Evolutionary conservation across 2,113 vertebrate species (phyloP).

Genomic region (Gracilinanus agilis): DNA sequence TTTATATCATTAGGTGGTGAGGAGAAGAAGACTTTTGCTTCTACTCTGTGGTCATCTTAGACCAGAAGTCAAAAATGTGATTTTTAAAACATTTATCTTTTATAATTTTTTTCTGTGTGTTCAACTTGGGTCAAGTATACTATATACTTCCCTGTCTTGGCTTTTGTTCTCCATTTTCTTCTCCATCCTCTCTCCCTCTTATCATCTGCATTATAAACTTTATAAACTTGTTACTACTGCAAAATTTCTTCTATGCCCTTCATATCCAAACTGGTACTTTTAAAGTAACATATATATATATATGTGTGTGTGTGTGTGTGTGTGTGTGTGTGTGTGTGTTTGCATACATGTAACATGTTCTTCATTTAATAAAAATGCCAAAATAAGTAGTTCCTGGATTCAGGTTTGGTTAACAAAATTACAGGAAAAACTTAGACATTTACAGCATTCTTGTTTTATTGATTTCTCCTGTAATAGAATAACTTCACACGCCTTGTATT

Average conservation of each 20-base stretch:
- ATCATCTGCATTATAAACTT: not conserved
- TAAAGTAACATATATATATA: not conserved
- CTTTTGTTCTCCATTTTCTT: not conserved
- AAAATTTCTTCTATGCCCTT: not conserved
- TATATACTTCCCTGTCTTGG: not conserved
- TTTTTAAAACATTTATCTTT: too few species aligned
- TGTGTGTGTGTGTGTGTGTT: too few species aligned
- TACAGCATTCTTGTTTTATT: conserved; percentile 21
- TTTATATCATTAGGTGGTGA: too few species aligned
- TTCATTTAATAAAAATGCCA: conserved; percentile 6
- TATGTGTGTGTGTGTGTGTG: too few species aligned
- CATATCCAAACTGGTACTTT: not conserved
- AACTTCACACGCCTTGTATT: not conserved
- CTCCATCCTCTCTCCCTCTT: not conserved
- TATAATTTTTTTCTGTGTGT: not conserved
- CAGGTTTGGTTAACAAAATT: conserved; percentile 2
- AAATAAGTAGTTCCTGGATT: not conserved
- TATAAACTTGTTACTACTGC: not conserved
- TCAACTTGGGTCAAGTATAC: not conserved
- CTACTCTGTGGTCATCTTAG: too few species aligned
- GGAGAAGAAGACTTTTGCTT: too few species aligned
- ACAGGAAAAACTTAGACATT: not conserved
- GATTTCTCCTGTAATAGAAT: conserved; percentile 9
- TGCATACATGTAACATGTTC: not conserved
- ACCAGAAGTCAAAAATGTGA: too few species aligned